Evolutionary conservation across 2,888 invertebrate genomes (phyloP).

Genomic region (Chouioia cunea): DNA sequence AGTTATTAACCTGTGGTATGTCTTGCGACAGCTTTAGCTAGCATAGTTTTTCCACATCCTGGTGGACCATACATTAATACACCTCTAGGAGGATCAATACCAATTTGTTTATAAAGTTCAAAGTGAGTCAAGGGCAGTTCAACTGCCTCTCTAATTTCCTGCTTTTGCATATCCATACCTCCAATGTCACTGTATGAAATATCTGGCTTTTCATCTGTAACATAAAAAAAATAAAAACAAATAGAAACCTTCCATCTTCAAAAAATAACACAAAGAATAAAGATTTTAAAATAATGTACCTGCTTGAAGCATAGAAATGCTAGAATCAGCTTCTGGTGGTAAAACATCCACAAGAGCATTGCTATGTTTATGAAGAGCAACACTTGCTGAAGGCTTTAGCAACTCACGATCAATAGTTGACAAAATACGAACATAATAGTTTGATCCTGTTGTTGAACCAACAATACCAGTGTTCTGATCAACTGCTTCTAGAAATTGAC

Average conservation of each 20-base stretch:
- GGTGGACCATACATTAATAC: constrained; percentile 99
- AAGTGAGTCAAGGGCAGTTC: constrained; percentile 98
- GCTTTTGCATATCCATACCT: constrained; percentile 99
- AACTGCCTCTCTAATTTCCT: constrained; percentile 98
- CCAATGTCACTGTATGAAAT: constrained; percentile 98
- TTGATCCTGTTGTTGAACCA: constrained; percentile 98
- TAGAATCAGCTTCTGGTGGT: constrained; percentile 99
- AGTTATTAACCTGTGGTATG: constrained; percentile 86
- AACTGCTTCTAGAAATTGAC: constrained; percentile 98
- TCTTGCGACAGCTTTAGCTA: constrained; percentile 98
- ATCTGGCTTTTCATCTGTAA: constrained; percentile 94
- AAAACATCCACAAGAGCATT: constrained; percentile 99
- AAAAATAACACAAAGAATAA: constrained; percentile 12
- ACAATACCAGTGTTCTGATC: constrained; percentile 99
- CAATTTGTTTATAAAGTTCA: constrained; percentile 97
- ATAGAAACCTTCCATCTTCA: constrained; percentile 4
- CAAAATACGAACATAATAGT: constrained; percentile 98
- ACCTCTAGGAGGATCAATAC: constrained; percentile 98
- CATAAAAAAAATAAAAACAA: constrained; percentile 10
- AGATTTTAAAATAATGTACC: constrained; percentile 69
- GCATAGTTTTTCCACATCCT: constrained; percentile 99
- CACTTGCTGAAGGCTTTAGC: constrained; percentile 97
- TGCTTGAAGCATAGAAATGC: constrained; percentile 97
- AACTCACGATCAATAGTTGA: constrained; percentile 98
- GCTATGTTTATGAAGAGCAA: constrained; percentile 98